phyloP scores from a whole-genome alignment of 2,888 invertebrate species.

The Catocala fraxini region DNA sequence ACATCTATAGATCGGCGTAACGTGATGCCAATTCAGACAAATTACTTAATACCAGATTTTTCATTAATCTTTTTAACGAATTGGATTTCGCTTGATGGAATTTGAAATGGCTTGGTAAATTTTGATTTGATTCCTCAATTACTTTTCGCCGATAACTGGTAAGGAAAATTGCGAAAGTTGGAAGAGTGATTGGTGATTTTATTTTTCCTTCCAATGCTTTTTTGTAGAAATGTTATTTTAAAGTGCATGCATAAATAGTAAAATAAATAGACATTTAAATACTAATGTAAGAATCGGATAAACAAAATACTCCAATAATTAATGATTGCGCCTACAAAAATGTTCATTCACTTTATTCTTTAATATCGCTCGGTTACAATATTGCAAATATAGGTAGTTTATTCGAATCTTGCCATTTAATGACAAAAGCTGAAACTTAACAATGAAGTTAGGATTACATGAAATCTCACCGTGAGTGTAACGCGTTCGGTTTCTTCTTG shows the following conservation, averaged over 20 bases:
- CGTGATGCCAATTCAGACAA: constrained; percentile 38
- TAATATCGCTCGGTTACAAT: too few species aligned
- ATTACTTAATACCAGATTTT: constrained; percentile 34
- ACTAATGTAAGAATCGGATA: too few species aligned
- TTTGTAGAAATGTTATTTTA: too few species aligned
- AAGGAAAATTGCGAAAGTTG: constrained; percentile 14
- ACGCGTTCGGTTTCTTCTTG: constrained; percentile 81
- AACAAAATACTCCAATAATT: too few species aligned
- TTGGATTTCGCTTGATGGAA: constrained; percentile 41
- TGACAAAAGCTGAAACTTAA: constrained; percentile 16
- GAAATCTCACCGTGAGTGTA: constrained; percentile 67
- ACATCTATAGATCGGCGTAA: constrained; percentile 26
- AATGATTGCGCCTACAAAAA: too few species aligned
- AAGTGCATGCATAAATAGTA: too few species aligned
- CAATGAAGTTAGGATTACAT: constrained; percentile 12
- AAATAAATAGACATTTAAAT: too few species aligned
- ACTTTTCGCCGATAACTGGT: constrained; percentile 36
- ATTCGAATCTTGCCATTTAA: constrained; percentile 14
- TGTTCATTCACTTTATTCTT: too few species aligned
- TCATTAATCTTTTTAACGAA: constrained; percentile 35
- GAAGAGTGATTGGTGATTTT: too few species aligned
- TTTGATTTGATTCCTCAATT: constrained; percentile 41
- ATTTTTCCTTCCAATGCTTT: too few species aligned
- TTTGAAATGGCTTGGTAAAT: constrained; percentile 31
- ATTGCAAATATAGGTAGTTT: too few species aligned